A percentile compares a stretch with the other conserved stretches of the same genome.
These are phyloP conservation scores for Sapajus apella DNA, from an alignment of 2,113 vertebrate genomes.

Conservation along the genomic window DNA sequence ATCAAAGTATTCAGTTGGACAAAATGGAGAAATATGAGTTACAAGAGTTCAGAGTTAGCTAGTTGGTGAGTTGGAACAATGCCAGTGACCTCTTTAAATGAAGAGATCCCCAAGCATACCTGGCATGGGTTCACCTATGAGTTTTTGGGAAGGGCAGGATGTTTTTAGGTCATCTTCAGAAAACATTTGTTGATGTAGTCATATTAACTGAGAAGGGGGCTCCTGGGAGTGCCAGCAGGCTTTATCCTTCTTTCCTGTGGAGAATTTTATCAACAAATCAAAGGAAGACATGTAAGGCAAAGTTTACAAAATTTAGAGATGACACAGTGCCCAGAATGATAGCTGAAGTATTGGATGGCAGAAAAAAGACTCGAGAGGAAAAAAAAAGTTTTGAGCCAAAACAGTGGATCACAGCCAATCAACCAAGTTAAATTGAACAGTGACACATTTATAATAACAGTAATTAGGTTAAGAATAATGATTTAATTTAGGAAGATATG, in stretches of 20 bases:
- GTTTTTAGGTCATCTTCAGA: neutral
- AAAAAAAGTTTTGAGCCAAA: neutral
- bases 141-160: neutral
- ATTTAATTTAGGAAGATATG: constrained; percentile 52
- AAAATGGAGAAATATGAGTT: neutral
- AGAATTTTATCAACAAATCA: neutral
- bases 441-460: neutral
- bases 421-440: constrained; percentile 23
- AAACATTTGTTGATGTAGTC: neutral
- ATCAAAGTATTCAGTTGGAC: neutral
- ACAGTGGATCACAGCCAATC: neutral
- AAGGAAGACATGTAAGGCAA: neutral
- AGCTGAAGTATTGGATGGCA: neutral
- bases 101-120: neutral
- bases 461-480: constrained; percentile 36
- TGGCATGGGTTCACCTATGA: neutral
- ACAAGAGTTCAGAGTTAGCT: neutral
- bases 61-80: neutral
- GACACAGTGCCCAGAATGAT: neutral
- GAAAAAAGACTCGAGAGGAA: neutral
- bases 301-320: neutral
- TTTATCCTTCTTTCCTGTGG: neutral
- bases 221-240: neutral
- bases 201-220: neutral
- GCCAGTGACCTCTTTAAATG: neutral